Evolutionary conservation across 2,797 vertebrate species (phyloP).

Genomic region (Pelobates cultripes): DNA sequence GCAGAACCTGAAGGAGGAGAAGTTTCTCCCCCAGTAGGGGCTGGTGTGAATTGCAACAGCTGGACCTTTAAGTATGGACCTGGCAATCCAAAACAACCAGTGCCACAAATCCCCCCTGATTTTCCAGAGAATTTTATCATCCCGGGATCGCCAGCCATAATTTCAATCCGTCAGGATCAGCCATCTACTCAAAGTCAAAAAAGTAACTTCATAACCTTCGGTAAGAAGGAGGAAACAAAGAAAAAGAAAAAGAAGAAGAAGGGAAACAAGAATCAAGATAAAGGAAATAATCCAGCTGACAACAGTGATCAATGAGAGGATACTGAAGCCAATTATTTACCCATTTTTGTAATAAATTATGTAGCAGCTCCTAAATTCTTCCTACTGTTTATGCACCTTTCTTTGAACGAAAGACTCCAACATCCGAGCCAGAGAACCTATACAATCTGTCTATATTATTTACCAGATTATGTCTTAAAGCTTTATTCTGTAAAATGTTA

Average conservation of each 20-base stretch:
- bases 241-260: constrained; percentile 99
- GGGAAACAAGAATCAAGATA: constrained; percentile 92
- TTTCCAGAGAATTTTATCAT: constrained; percentile 99
- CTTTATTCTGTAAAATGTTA: constrained; percentile 82
- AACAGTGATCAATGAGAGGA: constrained; percentile 90
- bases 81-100: constrained; percentile 88
- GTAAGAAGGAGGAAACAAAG: constrained; percentile 98
- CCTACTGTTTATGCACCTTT: constrained; percentile 68
- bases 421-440: constrained; percentile 73
- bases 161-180: constrained; percentile 97
- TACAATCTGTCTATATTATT: constrained; percentile 74
- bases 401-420: constrained; percentile 72
- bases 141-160: constrained; percentile 97
- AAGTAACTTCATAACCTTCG: constrained; percentile 98
- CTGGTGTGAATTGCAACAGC: constrained; percentile 98
- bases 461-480: constrained; percentile 79
- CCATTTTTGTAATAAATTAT: constrained; percentile 79
- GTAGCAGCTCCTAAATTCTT: constrained; percentile 77
- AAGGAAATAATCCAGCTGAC: constrained; percentile 90
- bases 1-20: constrained; percentile 94
- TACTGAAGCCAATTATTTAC: constrained; percentile 72
- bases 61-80: constrained; percentile 98
- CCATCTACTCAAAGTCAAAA: constrained; percentile 87
- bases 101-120: constrained; percentile 93
- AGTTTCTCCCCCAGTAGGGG: constrained; percentile 94